A percentile compares a stretch with the other conserved stretches of the same genome.
phyloP scores from a whole-genome alignment of 2,113 vertebrate genomes.

The Eurypyga helias region DNA sequence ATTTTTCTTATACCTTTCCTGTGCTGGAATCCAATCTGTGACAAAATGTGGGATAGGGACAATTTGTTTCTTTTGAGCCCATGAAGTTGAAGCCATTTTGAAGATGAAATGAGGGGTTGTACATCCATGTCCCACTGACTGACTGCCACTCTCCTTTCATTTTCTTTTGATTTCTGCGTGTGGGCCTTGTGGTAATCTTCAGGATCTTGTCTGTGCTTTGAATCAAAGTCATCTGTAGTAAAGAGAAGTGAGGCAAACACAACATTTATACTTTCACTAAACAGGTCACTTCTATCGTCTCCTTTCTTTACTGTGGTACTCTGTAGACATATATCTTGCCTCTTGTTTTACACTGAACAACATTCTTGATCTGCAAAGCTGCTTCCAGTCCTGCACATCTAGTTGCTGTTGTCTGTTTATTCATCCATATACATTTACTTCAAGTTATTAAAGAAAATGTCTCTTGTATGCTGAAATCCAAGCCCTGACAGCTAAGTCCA shows the following conservation, averaged over 20 bases:
- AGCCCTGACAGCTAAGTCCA: neutral
- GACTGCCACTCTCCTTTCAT: neutral
- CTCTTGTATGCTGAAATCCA: neutral
- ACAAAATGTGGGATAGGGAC: conserved; percentile 79
- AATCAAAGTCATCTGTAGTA: conserved; percentile 34
- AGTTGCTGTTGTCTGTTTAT: neutral
- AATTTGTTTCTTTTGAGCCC: conserved; percentile 81
- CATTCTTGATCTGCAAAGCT: neutral
- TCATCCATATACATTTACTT: neutral
- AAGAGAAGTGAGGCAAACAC: neutral
- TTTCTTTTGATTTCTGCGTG: neutral
- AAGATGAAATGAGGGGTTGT: conserved; percentile 75
- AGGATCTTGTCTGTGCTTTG: neutral
- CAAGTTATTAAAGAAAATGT: neutral
- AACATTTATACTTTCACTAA: neutral
- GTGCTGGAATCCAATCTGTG: conserved; percentile 81
- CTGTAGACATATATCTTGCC: neutral
- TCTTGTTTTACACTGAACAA: neutral
- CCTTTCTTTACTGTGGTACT: neutral
- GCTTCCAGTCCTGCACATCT: neutral
- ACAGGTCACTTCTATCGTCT: neutral
- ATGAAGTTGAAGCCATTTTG: conserved; percentile 77
- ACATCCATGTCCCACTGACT: conserved; percentile 7
- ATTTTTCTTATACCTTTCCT: conserved; percentile 75
- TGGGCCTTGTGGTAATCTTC: neutral